phyloP scores from a whole-genome alignment of 2,797 vertebrate genomes.

The Spea hammondii region DNA sequence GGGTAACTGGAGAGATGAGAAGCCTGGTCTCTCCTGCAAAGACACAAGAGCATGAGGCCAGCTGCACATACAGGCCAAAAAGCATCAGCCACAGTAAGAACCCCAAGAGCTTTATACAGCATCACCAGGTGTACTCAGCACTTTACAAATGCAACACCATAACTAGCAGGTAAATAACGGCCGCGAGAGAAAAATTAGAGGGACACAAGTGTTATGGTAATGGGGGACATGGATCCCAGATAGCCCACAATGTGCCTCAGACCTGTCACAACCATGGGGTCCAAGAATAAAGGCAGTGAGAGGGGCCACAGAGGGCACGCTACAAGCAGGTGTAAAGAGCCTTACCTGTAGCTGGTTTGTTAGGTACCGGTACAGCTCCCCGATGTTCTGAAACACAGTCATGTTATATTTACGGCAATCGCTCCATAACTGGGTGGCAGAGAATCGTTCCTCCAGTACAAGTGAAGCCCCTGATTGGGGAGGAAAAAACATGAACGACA shows the following conservation, averaged over 20 bases:
- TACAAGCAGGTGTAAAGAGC: neutral
- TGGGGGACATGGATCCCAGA: too few relatives aligned
- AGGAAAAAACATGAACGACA: neutral
- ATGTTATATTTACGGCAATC: constrained; percentile 78
- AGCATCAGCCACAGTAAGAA: neutral
- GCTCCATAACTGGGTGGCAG: constrained; percentile 84
- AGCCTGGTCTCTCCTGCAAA: constrained; percentile 77
- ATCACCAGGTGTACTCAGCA: neutral
- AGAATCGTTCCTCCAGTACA: constrained; percentile 85
- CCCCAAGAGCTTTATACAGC: neutral
- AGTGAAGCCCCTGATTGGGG: constrained; percentile 74
- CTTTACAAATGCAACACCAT: too few relatives aligned
- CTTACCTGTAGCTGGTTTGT: constrained; percentile 78
- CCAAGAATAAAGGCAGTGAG: neutral
- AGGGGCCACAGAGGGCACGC: too few relatives aligned
- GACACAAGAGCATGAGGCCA: constrained; percentile 33
- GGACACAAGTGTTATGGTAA: too few relatives aligned
- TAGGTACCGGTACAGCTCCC: constrained; percentile 87
- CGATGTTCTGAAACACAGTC: constrained; percentile 88
- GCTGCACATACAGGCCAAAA: neutral
- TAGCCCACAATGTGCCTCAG: too few relatives aligned
- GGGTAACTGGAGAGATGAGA: constrained; percentile 73
- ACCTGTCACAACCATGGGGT: constrained; percentile 61
- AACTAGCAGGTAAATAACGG: too few relatives aligned
- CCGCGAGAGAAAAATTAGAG: too few relatives aligned